phyloP scores from a whole-genome alignment of 1,140 invertebrate genomes.

The Saccostrea glomerata region DNA sequence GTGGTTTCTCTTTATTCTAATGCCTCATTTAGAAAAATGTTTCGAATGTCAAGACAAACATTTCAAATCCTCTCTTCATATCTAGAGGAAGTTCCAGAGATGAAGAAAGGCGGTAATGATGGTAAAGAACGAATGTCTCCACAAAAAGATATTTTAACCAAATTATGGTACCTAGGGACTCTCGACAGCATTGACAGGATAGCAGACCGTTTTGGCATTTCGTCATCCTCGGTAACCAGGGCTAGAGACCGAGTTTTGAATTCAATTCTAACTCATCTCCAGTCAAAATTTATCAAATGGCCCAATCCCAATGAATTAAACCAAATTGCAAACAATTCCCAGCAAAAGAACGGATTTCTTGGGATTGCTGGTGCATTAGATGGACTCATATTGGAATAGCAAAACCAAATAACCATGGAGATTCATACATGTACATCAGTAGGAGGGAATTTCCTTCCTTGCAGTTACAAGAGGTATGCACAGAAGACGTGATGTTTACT shows the following conservation, averaged over 20 bases:
- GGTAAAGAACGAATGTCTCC: background rate
- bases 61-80: background rate
- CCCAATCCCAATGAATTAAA: slow-evolving; percentile 10
- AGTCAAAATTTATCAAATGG: slow-evolving; percentile 42
- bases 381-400: slow-evolving; percentile 59
- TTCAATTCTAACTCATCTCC: background rate
- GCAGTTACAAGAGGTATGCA: slow-evolving; percentile 69
- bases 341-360: slow-evolving; percentile 51
- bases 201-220: slow-evolving; percentile 58
- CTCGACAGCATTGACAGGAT: slow-evolving; percentile 55
- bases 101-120: background rate
- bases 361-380: slow-evolving; percentile 59
- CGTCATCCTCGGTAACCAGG: slow-evolving; percentile 53
- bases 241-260: slow-evolving; percentile 27
- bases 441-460: slow-evolving; percentile 71
- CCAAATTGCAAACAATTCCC: background rate
- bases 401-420: slow-evolving; percentile 64
- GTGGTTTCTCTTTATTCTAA: background rate
- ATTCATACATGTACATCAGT: slow-evolving; percentile 62
- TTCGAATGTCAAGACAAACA: background rate
- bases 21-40: background rate
- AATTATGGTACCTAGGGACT: background rate
- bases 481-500: slow-evolving; percentile 60
- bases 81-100: background rate
- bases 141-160: background rate